Conservation (phyloP, 2,113 vertebrate species). For the Phycodurus eques region DNA sequence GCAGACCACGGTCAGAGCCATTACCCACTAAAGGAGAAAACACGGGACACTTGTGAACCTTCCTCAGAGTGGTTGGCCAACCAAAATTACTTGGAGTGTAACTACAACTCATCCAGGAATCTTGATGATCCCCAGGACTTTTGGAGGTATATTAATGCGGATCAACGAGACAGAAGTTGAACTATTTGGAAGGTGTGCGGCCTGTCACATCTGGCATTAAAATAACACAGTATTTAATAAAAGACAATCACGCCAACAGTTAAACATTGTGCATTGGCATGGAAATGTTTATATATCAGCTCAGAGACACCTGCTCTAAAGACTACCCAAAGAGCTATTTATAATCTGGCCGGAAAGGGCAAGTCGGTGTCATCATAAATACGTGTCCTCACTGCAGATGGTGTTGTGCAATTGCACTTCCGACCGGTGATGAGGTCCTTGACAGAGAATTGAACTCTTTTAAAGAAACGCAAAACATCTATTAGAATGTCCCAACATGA, state of each 20-base stretch:
- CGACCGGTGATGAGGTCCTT: conserved; percentile 16
- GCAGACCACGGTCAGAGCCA: too few species aligned
- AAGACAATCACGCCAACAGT: background rate
- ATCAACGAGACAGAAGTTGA: background rate
- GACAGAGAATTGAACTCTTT: conserved; percentile 1
- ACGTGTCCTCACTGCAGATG: conserved; percentile 26
- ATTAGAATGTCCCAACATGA: too few species aligned
- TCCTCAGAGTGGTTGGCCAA: too few species aligned
- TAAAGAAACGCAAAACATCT: background rate
- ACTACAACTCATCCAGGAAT: too few species aligned
- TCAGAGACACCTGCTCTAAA: conserved; percentile 40
- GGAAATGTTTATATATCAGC: background rate
- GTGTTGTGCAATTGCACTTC: conserved; percentile 31
- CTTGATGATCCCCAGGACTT: too few species aligned
- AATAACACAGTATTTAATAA: background rate
- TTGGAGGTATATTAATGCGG: too few species aligned
- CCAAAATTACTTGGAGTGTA: too few species aligned
- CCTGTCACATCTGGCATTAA: background rate
- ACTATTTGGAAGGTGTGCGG: background rate
- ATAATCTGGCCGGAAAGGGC: conserved; percentile 50
- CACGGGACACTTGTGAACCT: too few species aligned
- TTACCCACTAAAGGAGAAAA: too few species aligned
- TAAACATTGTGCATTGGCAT: background rate
- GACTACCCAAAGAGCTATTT: conserved; percentile 42
- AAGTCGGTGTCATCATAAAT: conserved; percentile 41